These are phyloP conservation scores for Thymelicus sylvestris DNA, from an alignment of 2,888 invertebrate species.

Conservation along the genomic window DNA sequence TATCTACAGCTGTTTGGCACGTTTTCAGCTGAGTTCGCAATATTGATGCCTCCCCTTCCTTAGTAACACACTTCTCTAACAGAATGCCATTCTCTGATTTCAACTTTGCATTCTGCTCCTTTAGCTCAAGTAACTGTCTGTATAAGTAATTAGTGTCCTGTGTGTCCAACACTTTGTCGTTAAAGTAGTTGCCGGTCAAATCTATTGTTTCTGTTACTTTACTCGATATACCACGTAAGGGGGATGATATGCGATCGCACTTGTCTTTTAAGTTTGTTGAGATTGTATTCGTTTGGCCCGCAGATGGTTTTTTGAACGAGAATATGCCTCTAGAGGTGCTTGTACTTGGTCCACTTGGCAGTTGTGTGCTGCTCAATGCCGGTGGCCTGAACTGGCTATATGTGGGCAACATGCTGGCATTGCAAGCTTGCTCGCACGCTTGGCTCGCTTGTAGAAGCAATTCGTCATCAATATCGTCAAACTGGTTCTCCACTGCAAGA, in stretches of 20 bases:
- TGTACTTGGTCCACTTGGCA: slow-evolving; percentile 51
- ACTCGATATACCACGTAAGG: slow-evolving; percentile 67
- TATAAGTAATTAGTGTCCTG: slow-evolving; percentile 65
- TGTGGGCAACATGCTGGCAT: slow-evolving; percentile 60
- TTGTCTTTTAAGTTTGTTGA: slow-evolving; percentile 68
- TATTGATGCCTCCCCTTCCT: slow-evolving; percentile 85
- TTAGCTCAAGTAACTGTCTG: slow-evolving; percentile 63
- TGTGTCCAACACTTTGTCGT: slow-evolving; percentile 64
- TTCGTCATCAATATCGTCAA: slow-evolving; percentile 75
- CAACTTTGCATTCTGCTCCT: slow-evolving; percentile 73
- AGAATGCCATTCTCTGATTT: slow-evolving; percentile 76
- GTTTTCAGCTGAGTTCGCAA: slow-evolving; percentile 81
- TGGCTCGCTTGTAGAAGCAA: slow-evolving; percentile 77
- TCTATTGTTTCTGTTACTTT: slow-evolving; percentile 53
- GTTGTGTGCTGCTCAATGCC: slow-evolving; percentile 70
- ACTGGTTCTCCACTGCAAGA: slow-evolving; percentile 42
- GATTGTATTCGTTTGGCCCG: slow-evolving; percentile 50
- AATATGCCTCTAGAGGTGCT: slow-evolving; percentile 64
- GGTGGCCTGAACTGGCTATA: slow-evolving; percentile 74
- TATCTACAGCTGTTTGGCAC: slow-evolving; percentile 71
- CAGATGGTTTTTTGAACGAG: slow-evolving; percentile 67
- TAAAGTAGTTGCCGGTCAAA: slow-evolving; percentile 61
- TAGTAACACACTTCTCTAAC: slow-evolving; percentile 79
- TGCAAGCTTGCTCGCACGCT: slow-evolving; percentile 72
- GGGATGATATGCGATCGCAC: slow-evolving; percentile 70